Base-by-base conservation (phyloP, 2,888 invertebrate genomes). In the Nomada ferruginata region DNA sequence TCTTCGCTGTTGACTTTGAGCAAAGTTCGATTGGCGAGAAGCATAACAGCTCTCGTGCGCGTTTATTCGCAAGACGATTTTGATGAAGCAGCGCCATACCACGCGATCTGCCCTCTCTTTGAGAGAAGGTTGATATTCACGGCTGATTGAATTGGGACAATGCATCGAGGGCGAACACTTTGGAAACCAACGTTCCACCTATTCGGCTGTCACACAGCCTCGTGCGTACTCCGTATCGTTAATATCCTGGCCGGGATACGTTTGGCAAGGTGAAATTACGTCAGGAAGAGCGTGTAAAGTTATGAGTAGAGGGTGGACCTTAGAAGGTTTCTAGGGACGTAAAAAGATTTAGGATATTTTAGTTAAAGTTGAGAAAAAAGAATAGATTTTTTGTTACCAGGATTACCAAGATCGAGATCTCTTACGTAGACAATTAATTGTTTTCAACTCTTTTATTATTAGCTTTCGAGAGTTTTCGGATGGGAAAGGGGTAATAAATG, bases 71-170 rank as follows among this genome's bases (percentile, higher is more conserved):
- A 13, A 23, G 44, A 71, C 53, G 64, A 72, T 65, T 72, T 50
- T 53, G 65, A 78, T 26, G 72, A 26, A 72, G 44, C 66, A 36
- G 36, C 20, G 15, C 20, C 20, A 15, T 36, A 36, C 36, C 13
- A 13, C 20, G 18, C 42, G 9, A n/a, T 29, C 42, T 72, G 3
- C 26, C 18, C 26, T 36, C 66, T 55, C 65, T 50, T 70, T 50
- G 81, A 60, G 65, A n/a, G 42, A 26, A 52, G 23, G 52, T 52
- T 64, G 72, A 81, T 81, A 68, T 68, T 73, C 60, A 73, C 64
- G 59, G 23, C 10, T 59, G 81, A 69, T 74, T 53, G 68, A 74
- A 81, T 80, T 66, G 72, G 80, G 47, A 79, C 71, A 80, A 61
- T 79, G 36, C 64, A 47, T 50, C 53, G 76, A 29, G 52, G 26